A percentile compares a stretch with the other conserved stretches of the same genome.
Conservation (phyloP, 1,140 invertebrate species). For the Cydia strobilella region DNA sequence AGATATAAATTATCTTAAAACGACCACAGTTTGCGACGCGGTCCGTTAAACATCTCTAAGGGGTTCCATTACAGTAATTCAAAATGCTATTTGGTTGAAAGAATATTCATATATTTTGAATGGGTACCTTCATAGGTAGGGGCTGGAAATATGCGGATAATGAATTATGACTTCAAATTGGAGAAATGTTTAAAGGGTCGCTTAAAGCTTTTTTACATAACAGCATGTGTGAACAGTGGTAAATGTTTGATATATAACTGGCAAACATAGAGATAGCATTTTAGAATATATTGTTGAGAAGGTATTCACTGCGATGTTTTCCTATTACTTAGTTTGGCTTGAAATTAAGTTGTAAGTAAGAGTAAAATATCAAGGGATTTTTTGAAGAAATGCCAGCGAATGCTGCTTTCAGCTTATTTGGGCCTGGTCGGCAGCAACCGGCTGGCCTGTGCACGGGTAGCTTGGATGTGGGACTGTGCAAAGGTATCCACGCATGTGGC, state of each 20-base stretch:
- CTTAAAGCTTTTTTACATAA: background rate
- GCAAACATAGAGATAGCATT: too few species aligned
- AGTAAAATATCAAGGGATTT: background rate
- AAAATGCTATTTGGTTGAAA: slow-evolving; percentile 31
- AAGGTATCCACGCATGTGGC: too few species aligned
- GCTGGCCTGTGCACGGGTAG: too few species aligned
- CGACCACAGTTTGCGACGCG: slow-evolving; percentile 27
- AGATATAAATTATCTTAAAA: slow-evolving; percentile 27
- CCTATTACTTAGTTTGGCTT: background rate
- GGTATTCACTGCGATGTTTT: background rate
- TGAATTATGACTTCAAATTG: background rate
- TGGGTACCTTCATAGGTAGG: slow-evolving; percentile 5
- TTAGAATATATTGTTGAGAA: too few species aligned
- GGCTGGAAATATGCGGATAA: background rate
- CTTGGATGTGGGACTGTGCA: too few species aligned
- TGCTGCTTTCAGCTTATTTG: background rate
- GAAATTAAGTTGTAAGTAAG: background rate
- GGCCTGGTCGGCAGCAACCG: too few species aligned
- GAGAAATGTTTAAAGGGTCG: background rate
- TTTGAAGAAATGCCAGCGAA: background rate
- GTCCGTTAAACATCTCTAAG: slow-evolving; percentile 29
- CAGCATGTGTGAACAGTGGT: too few species aligned
- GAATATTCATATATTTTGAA: slow-evolving; percentile 23
- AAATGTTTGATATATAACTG: too few species aligned
- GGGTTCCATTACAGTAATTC: slow-evolving; percentile 24